phyloP scores from a whole-genome alignment of 2,113 vertebrate species.

The Perca flavescens region DNA sequence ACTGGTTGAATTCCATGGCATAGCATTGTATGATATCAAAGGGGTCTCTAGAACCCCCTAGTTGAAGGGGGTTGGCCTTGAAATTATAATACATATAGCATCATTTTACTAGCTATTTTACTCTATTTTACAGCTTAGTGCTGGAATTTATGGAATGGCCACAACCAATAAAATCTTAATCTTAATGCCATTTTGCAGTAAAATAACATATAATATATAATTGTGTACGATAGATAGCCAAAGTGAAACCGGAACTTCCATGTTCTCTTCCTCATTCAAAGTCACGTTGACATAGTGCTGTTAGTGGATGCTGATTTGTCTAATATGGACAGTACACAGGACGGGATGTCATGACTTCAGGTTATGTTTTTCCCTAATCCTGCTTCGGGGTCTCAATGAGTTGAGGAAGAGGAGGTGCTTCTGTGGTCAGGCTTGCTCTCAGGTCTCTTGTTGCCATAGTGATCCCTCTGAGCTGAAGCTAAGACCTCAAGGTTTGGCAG shows the following conservation, averaged over 20 bases:
- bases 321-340: too few species aligned
- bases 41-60: background rate
- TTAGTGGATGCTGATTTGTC: too few species aligned
- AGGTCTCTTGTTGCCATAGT: constrained; percentile 46
- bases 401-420: background rate
- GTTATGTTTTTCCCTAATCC: too few species aligned
- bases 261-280: too few species aligned
- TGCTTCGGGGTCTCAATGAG: constrained; percentile 3
- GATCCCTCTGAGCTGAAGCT: constrained; percentile 41
- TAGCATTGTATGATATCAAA: background rate
- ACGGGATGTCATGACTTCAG: too few species aligned
- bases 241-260: too few species aligned
- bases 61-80: background rate
- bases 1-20: background rate
- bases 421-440: constrained; percentile 11
- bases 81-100: background rate
- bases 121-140: background rate
- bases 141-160: background rate
- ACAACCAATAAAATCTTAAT: background rate
- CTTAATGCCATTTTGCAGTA: background rate
- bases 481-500: constrained; percentile 17
- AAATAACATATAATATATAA: background rate
- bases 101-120: background rate
- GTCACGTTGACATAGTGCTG: too few species aligned
- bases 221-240: too few species aligned